Evolutionary conservation across 2,888 invertebrate species (phyloP), one percentile per base, ranked within the genome.

Genomic region (Plagodis dolabraria): DNA sequence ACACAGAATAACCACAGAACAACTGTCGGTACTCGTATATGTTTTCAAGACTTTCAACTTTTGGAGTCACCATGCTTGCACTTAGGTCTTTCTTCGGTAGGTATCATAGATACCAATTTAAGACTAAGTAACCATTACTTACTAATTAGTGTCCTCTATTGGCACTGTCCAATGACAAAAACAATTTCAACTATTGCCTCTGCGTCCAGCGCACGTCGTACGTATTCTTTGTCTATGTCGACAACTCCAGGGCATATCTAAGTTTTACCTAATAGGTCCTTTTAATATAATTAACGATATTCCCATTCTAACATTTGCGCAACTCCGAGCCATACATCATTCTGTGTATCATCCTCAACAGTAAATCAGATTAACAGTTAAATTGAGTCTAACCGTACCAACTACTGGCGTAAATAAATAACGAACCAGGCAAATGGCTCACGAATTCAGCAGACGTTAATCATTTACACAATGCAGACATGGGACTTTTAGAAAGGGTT

Each of bases 351-450:
- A 69, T 64, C 64, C 63, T 52, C 75, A 43, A 49, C 67, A 51
- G 80, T 85, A 87, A 86, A 88, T 90, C 89, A 84, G 88, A 88
- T 87, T 85, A 78, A 69, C 71, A 71, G 79, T 80, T 82, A 84
- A 86, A 88, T 83, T 84, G 85, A 79, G 78, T 80, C 77, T 77
- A 80, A 80, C 79, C 80, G 78, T 71, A 83, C 85, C 72, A 71
- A 83, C 81, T 77, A 70, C 80, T 79, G 83, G 82, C 82, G 85
- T 86, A 83, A 85, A 87, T 87, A 86, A 85, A 85, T 83, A 69
- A 80, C 79, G 76, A 83, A 77, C 85, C 81, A 82, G 86, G 78
- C 75, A 82, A 82, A 83, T 83, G 85, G 85, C 79, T 88, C 89
- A 89, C 89, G 89, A 89, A 80, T 75, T 74, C 67, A 60, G 70